Conservation (phyloP, 1,140 invertebrate species). For the Venustaconcha ellipsiformis region DNA sequence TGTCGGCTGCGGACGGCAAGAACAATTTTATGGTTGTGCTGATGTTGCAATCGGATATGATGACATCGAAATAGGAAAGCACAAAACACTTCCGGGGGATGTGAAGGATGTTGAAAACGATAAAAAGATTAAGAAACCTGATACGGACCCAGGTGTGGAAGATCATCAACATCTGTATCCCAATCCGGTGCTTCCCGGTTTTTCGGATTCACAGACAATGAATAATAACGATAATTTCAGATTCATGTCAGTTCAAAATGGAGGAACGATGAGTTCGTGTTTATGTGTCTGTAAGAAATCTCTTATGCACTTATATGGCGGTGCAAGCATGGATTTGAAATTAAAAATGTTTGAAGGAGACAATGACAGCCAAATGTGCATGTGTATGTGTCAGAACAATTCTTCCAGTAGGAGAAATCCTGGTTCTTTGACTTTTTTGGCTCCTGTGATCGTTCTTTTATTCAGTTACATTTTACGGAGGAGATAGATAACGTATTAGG, state of each 20-base stretch:
- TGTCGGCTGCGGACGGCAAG: conserved; percentile 60
- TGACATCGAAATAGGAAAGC: conserved; percentile 33
- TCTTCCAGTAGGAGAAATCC: too few species aligned
- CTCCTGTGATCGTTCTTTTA: too few species aligned
- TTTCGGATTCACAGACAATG: conserved; percentile 7
- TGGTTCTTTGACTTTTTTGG: too few species aligned
- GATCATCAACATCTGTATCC: conserved; percentile 3
- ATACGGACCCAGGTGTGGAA: conserved; percentile 10
- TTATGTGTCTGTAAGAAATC: conserved; percentile 29
- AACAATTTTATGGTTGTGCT: conserved; percentile 64
- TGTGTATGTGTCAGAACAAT: conserved; percentile 34
- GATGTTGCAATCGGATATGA: conserved; percentile 60
- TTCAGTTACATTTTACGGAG: too few species aligned
- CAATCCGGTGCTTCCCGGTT: conserved; percentile 5
- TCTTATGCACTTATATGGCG: conserved; percentile 16
- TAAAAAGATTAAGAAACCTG: neutral
- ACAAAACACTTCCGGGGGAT: conserved; percentile 32
- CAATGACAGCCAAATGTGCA: conserved; percentile 29
- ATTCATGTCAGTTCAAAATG: conserved; percentile 32
- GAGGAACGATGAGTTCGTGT: conserved; percentile 27
- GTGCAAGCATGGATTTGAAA: conserved; percentile 6
- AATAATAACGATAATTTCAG: conserved; percentile 15
- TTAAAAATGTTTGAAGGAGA: conserved; percentile 24
- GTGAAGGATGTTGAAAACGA: conserved; percentile 8
- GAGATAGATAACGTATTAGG: too few species aligned